Conservation (phyloP, 2,888 invertebrate species). For the Creontiades dilutus region DNA sequence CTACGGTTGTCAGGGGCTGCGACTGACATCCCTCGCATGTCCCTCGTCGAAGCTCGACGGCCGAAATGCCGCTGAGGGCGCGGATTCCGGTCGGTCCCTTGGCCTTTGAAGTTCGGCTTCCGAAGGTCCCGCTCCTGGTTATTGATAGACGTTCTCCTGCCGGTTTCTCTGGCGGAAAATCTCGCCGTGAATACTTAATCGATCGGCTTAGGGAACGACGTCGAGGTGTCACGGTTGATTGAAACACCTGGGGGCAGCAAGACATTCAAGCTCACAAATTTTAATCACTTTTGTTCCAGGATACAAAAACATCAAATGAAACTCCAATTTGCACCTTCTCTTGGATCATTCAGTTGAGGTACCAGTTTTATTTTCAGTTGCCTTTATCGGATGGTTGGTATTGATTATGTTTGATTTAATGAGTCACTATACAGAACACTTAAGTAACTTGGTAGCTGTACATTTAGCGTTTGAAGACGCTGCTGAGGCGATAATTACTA, state of each 20-base stretch:
- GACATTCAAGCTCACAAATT: too few relatives aligned
- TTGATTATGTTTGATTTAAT: too few relatives aligned
- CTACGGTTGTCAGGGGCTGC: conserved; percentile 11
- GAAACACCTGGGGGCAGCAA: not conserved
- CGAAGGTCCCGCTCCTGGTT: conserved; percentile 24
- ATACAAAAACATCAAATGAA: too few relatives aligned
- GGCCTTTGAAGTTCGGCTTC: conserved; percentile 56
- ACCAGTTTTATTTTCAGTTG: too few relatives aligned
- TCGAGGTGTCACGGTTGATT: not conserved
- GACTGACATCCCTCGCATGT: conserved; percentile 39
- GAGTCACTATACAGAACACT: too few relatives aligned
- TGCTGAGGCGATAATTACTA: too few relatives aligned
- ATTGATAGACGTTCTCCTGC: conserved; percentile 40
- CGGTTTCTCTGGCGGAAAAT: not conserved
- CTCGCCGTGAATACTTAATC: conserved; percentile 29
- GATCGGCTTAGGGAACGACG: not conserved
- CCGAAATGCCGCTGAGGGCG: conserved; percentile 51
- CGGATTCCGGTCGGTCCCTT: conserved; percentile 49
- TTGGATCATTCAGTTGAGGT: too few relatives aligned
- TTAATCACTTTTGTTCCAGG: too few relatives aligned
- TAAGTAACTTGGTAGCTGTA: too few relatives aligned
- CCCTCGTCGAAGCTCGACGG: not conserved
- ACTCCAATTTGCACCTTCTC: too few relatives aligned
- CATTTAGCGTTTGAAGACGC: too few relatives aligned
- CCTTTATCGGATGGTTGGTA: too few relatives aligned